Conservation (phyloP, 2,888 invertebrate genomes). For the Caenorhabditis sp. region DNA sequence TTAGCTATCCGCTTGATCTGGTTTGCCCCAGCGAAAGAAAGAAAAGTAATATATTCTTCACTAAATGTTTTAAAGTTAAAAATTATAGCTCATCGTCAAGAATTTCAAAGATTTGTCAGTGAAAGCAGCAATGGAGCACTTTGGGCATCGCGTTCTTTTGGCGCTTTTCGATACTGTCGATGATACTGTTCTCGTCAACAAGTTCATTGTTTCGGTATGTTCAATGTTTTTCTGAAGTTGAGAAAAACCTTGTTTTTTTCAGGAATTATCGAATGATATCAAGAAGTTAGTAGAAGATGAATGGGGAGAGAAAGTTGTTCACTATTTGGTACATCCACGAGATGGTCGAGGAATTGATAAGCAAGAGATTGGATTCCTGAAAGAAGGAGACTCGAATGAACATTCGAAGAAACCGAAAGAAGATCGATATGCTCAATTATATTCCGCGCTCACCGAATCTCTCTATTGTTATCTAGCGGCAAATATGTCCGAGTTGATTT, state of each 20-base stretch:
- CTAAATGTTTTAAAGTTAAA: background rate
- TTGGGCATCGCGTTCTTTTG: slow-evolving; percentile 81
- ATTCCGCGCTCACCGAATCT: slow-evolving; percentile 50
- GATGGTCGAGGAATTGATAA: slow-evolving; percentile 86
- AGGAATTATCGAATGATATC: slow-evolving; percentile 67
- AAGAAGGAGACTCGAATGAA: slow-evolving; percentile 45
- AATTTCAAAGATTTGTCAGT: slow-evolving; percentile 84
- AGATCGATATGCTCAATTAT: slow-evolving; percentile 61
- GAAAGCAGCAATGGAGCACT: slow-evolving; percentile 84
- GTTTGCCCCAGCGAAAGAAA: slow-evolving; percentile 78
- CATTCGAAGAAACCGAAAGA: slow-evolving; percentile 47
- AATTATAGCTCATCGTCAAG: slow-evolving; percentile 79
- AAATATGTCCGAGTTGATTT: slow-evolving; percentile 64
- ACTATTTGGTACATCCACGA: slow-evolving; percentile 86
- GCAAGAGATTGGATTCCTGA: slow-evolving; percentile 79
- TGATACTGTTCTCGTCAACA: slow-evolving; percentile 88
- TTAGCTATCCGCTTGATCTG: slow-evolving; percentile 86
- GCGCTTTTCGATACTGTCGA: slow-evolving; percentile 88
- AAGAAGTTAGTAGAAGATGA: slow-evolving; percentile 76
- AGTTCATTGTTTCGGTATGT: slow-evolving; percentile 76
- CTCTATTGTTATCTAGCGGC: slow-evolving; percentile 63
- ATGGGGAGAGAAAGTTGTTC: slow-evolving; percentile 83
- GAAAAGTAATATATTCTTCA: slow-evolving; percentile 52
- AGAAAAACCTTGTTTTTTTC: slow-evolving; percentile 8
- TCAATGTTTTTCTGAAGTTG: background rate